Base-by-base conservation (phyloP, 2,888 invertebrate genomes). In the Fabriciana adippe region DNA sequence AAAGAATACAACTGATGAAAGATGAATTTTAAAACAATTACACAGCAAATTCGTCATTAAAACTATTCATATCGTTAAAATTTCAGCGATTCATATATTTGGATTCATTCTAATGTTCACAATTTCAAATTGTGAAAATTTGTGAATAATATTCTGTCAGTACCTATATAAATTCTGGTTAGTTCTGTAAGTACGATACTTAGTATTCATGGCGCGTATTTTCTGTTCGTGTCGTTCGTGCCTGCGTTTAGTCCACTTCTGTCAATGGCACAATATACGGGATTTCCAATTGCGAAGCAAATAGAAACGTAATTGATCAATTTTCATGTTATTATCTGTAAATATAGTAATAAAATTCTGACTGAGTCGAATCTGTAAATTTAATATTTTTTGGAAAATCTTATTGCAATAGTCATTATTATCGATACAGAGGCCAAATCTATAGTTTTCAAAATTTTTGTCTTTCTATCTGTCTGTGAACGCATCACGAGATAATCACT, bases 131-230 rank as follows among this genome's bases (percentile, higher is more conserved):
- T 15, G 61, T 16, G 15, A 11, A 41, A 16, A 60, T 16, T 14
- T 18, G 8, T 51, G 18, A 18, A 11, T 51, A 15, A 11, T 47
- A 15, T 59, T 35, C 14, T 51, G 67, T 45, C 45, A 41, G 35
- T 41, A 41, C 50, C 50, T 56, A 35, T 62, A 62, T 26, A 31
- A 56, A 63, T 41, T 41, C 31, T 41, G 41, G 15, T 11, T 16
- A 45, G 21, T 21, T 59, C 45, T 50, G 13, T 41, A 64, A 59
- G 59, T 50, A 61, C 21, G 48, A 11, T 47, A 64, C 35, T 68
- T 64, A 31, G n/a, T 68, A 68, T 68, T 68, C 67, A 50, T 15
- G 41, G 31, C 13, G 54, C 57, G 67, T 63, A 53, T 18, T 57
- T 48, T n/a, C 13, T 21, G 41, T 41, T 61, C 41, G 41, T 53